Percentiles rank a stretch among this genome's conserved stretches.
Conservation (phyloP, 1,140 invertebrate species). For the Cydia pomonella region DNA sequence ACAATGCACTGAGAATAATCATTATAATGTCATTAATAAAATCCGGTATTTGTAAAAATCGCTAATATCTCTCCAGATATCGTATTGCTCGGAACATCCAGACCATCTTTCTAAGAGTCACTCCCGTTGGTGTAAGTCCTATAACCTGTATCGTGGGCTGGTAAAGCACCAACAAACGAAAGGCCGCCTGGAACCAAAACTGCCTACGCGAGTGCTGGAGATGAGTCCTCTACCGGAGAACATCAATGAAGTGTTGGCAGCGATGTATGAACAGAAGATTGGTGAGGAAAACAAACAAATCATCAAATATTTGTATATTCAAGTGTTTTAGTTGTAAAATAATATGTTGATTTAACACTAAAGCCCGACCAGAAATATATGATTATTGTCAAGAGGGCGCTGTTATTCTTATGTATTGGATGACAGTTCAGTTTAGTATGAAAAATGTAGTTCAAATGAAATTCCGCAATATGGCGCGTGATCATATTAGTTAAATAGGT, state of each 20-base stretch:
- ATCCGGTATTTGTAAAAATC: background rate
- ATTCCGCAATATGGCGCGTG: no score
- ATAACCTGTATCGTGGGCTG: constrained; percentile 79
- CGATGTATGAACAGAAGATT: constrained; percentile 77
- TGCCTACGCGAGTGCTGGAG: constrained; percentile 79
- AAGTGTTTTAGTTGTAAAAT: no score
- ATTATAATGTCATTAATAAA: background rate
- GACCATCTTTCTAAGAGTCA: constrained; percentile 74
- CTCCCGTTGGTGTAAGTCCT: constrained; percentile 79
- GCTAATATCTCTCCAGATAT: constrained; percentile 62
- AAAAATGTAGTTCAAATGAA: no score
- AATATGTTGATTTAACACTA: no score
- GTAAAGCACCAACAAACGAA: constrained; percentile 78
- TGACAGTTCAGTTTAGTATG: no score
- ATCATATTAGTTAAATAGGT: no score
- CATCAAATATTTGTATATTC: background rate
- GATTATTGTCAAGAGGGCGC: no score
- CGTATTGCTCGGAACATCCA: constrained; percentile 74
- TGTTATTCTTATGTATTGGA: no score
- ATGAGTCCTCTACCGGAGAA: constrained; percentile 69
- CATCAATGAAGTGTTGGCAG: constrained; percentile 77
- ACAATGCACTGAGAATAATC: no score
- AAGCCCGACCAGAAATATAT: no score
- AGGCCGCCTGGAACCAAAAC: constrained; percentile 80
- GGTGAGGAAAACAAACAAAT: constrained; percentile 52